Conservation (phyloP, 2,113 vertebrate genomes). For the Notothenia rossii region DNA sequence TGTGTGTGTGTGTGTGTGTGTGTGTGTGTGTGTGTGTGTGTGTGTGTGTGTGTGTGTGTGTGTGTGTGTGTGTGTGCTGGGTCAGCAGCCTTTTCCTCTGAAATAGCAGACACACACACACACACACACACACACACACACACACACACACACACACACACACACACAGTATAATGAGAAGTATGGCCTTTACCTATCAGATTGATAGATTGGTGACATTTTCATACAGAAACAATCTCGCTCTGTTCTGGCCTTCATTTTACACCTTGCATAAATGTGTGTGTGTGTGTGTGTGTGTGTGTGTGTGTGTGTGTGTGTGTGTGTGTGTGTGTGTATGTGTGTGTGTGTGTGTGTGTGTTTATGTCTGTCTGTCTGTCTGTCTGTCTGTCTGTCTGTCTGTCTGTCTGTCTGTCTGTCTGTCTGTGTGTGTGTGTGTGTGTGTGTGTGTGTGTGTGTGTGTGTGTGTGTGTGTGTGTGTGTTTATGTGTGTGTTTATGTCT, state of each 20-base stretch:
- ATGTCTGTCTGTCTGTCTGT: too few species aligned
- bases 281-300: conserved; percentile 21
- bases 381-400: too few species aligned
- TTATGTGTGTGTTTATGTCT: too few species aligned
- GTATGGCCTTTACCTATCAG: conserved; percentile 72
- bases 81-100: conserved; percentile 48
- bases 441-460: too few species aligned
- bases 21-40: conserved; percentile 3
- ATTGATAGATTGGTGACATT: conserved; percentile 76
- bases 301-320: too few species aligned
- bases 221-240: conserved; percentile 56
- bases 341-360: too few species aligned
- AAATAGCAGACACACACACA: conserved; percentile 38
- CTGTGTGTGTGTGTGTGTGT: too few species aligned
- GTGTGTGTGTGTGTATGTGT: too few species aligned
- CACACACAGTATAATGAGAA: conserved; percentile 51
- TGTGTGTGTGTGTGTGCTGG: too few species aligned
- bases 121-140: conserved; percentile 21
- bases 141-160: conserved; percentile 31
- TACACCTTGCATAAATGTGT: conserved; percentile 21
- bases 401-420: too few species aligned
- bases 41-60: conserved; percentile 7
- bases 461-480: too few species aligned
- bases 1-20: conserved; percentile 18
- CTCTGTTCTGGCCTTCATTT: conserved; percentile 43